A percentile compares a stretch with the other conserved stretches of the same genome.
These are phyloP conservation scores for Acronicta aceris DNA, from an alignment of 2,888 invertebrate species.

Conservation along the genomic window DNA sequence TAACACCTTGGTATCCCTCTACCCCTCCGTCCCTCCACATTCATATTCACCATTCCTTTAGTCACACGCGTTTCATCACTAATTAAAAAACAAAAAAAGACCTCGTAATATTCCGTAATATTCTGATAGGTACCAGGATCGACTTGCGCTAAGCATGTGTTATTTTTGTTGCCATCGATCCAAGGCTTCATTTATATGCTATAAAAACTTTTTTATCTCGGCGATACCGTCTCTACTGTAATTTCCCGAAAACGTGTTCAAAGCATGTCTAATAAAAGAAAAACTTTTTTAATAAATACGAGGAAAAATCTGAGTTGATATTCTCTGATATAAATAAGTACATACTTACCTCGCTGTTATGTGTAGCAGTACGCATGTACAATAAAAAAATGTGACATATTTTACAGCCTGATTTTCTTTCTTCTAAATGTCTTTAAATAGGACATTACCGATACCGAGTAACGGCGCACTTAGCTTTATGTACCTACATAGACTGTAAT, in stretches of 20 bases:
- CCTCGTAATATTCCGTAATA: no score
- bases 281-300: conserved; percentile 66
- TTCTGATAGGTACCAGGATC: neutral
- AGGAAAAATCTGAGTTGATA: conserved; percentile 27
- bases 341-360: conserved; percentile 6
- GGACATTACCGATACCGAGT: no score
- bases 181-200: conserved; percentile 11
- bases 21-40: no score
- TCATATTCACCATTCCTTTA: no score
- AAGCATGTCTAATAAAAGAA: conserved; percentile 52
- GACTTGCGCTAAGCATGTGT: conserved; percentile 1
- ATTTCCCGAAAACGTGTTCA: conserved; percentile 48
- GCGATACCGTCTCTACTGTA: conserved; percentile 30
- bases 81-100: no score
- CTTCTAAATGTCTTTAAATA: no score
- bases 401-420: no score
- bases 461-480: no score
- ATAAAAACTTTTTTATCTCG: conserved; percentile 44
- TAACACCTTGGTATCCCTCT: no score
- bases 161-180: conserved; percentile 30
- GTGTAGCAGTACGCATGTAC: conserved; percentile 6
- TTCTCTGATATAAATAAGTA: conserved; percentile 22
- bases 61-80: no score
- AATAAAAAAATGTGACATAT: no score
- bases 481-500: no score